Evolutionary conservation across 2,888 invertebrate species (phyloP).

Genomic region (Eulithis testata): DNA sequence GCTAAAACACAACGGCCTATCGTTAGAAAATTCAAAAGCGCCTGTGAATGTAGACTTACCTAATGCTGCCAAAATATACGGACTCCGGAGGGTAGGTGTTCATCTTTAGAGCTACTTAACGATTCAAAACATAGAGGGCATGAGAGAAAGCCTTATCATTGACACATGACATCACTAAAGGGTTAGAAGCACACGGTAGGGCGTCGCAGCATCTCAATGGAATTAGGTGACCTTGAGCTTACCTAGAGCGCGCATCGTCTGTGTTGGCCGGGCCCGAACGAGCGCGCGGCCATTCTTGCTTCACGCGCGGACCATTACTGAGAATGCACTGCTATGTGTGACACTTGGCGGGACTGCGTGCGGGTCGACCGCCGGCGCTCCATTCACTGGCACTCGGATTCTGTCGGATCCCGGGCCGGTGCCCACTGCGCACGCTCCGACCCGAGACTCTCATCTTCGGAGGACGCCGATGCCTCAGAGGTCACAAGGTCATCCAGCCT

Average conservation of each 20-base stretch:
- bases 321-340: conserved; percentile 50
- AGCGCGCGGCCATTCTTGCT: conserved; percentile 75
- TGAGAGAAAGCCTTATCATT: conserved; percentile 5
- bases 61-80: conserved; percentile 11
- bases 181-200: conserved; percentile 12
- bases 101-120: background rate
- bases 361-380: conserved; percentile 56
- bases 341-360: conserved; percentile 66
- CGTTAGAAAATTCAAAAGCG: background rate
- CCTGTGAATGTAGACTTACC: conserved; percentile 5
- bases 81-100: background rate
- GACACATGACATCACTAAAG: conserved; percentile 17
- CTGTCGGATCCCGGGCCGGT: conserved; percentile 68
- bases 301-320: conserved; percentile 69
- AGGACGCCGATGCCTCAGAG: conserved; percentile 65
- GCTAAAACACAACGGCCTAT: background rate
- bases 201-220: conserved; percentile 45
- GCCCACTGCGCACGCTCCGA: conserved; percentile 68
- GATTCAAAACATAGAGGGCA: background rate
- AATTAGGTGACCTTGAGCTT: conserved; percentile 73
- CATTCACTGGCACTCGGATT: conserved; percentile 75
- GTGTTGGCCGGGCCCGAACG: conserved; percentile 69
- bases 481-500: conserved; percentile 75
- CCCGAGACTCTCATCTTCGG: conserved; percentile 64
- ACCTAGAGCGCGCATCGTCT: conserved; percentile 78